Percentiles rank a stretch among this genome's conserved stretches.
These are phyloP conservation scores for Nemapogon koenigi DNA, from an alignment of 2,888 invertebrate species.

Conservation along the genomic window DNA sequence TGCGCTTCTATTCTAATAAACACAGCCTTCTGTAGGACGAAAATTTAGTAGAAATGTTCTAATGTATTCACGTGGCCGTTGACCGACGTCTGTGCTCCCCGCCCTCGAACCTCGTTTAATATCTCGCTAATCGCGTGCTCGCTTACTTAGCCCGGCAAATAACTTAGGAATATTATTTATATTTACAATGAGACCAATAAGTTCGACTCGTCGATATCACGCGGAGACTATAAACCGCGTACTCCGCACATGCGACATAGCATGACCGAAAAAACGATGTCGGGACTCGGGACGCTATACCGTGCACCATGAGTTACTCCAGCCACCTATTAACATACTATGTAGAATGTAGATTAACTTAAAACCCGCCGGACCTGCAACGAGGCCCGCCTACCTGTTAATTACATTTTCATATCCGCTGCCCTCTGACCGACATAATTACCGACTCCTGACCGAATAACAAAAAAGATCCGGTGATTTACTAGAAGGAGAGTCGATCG, in stretches of 20 bases:
- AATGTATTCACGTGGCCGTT: constrained; percentile 53
- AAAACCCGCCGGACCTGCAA: constrained; percentile 1
- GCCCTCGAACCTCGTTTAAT: neutral
- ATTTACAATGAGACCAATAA: constrained; percentile 30
- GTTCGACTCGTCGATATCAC: constrained; percentile 33
- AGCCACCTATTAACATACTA: constrained; percentile 10
- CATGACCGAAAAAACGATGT: constrained; percentile 60
- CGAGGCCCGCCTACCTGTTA: constrained; percentile 42
- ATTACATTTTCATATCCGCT: constrained; percentile 58
- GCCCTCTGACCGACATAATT: constrained; percentile 65
- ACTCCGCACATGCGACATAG: constrained; percentile 58
- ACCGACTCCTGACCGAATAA: constrained; percentile 53
- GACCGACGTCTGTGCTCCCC: neutral
- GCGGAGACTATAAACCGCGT: constrained; percentile 38
- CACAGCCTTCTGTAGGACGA: constrained; percentile 64
- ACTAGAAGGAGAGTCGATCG: constrained; percentile 54
- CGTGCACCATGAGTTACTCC: too few species aligned
- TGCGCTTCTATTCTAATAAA: constrained; percentile 59
- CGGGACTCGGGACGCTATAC: too few species aligned
- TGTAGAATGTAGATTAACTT: too few species aligned
- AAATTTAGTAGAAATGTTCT: constrained; percentile 64
- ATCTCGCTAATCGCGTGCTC: neutral
- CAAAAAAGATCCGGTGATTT: constrained; percentile 53
- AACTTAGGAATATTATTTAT: constrained; percentile 31
- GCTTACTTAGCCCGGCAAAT: constrained; percentile 19